phyloP scores from a whole-genome alignment of 2,113 vertebrate species.

The Rhynchopsitta pachyrhyncha region DNA sequence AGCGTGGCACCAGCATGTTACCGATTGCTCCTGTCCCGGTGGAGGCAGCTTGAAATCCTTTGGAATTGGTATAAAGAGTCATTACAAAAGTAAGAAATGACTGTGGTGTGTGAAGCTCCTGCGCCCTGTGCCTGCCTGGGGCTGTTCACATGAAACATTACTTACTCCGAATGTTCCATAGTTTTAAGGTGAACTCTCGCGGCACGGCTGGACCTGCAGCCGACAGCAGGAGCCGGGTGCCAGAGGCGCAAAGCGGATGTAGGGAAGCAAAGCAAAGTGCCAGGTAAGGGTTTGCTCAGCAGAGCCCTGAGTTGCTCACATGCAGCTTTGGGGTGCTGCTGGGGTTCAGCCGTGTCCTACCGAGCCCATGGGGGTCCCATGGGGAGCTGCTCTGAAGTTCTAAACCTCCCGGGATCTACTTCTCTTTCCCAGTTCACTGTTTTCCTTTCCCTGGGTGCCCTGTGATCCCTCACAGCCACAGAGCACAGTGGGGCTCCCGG shows the following conservation, averaged over 20 bases:
- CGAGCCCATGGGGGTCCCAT: neutral
- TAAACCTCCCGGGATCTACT: neutral
- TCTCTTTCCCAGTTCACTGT: neutral
- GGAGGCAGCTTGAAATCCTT: neutral
- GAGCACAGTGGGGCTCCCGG: fast-evolving
- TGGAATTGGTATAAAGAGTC: neutral
- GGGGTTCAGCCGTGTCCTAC: fast-evolving
- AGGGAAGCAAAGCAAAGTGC: fast-evolving
- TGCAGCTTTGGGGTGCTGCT: too few relatives aligned
- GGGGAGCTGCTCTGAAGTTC: neutral
- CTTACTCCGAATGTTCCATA: neutral
- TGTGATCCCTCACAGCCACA: fast-evolving
- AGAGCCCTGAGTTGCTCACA: neutral
- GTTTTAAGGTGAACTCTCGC: neutral
- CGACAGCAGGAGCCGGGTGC: neutral
- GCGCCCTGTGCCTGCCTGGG: neutral
- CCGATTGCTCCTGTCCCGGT: neutral
- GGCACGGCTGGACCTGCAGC: neutral
- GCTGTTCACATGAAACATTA: neutral
- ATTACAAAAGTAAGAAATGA: neutral
- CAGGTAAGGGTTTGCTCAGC: neutral
- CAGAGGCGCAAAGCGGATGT: neutral
- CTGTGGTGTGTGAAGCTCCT: neutral
- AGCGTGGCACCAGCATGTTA: fast-evolving
- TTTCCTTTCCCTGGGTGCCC: neutral